A percentile compares a stretch with the other conserved stretches of the same genome.
These are phyloP conservation scores for Tor tambroides DNA, from an alignment of 2,113 vertebrate species.

Conservation along the genomic window DNA sequence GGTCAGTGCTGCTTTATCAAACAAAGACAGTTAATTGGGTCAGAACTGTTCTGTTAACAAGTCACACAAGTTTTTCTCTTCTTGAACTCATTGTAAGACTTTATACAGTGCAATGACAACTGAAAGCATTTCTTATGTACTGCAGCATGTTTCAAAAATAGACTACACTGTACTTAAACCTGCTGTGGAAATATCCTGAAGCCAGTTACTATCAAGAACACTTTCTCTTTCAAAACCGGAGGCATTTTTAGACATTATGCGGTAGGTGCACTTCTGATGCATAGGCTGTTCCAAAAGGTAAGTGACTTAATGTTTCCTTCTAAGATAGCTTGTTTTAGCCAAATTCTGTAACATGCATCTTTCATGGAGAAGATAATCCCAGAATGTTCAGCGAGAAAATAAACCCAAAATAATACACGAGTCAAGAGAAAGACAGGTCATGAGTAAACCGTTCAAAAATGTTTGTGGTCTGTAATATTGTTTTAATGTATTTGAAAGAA, in stretches of 20 bases:
- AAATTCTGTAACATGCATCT: background rate
- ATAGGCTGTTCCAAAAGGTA: background rate
- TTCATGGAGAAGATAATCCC: background rate
- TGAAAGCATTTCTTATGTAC: background rate
- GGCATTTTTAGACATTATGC: background rate
- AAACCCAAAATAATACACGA: background rate
- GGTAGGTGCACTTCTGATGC: background rate
- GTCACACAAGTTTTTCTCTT: constrained; percentile 39
- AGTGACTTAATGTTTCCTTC: background rate
- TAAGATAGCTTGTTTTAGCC: background rate
- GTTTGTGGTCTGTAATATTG: background rate
- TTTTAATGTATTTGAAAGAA: no score
- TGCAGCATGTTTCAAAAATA: constrained; percentile 8
- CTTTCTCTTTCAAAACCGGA: background rate
- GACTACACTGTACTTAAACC: background rate
- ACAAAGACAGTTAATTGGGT: constrained; percentile 73
- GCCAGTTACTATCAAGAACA: constrained; percentile 6
- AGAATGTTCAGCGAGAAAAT: background rate
- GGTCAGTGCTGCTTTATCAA: constrained; percentile 68
- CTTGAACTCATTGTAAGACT: background rate
- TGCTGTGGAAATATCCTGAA: constrained; percentile 16
- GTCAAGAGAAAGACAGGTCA: background rate
- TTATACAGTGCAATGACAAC: background rate
- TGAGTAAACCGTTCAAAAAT: background rate
- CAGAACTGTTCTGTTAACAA: constrained; percentile 63